These are phyloP conservation scores for Drosophila setifemur DNA, from an alignment of 1,140 invertebrate genomes.

Conservation along the genomic window DNA sequence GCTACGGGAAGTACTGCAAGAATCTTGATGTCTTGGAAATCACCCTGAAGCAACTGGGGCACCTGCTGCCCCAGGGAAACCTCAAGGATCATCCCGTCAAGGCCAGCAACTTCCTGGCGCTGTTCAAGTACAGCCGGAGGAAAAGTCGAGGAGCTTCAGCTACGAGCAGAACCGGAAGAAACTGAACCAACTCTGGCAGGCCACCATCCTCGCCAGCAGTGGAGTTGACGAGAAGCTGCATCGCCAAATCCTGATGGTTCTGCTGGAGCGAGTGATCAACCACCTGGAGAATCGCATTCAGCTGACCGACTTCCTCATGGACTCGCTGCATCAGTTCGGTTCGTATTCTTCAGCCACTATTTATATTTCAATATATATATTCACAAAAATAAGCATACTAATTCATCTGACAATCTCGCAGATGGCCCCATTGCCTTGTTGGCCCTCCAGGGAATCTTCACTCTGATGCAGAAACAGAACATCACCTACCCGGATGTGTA, in stretches of 20 bases:
- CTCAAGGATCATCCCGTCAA: slow-evolving; percentile 18
- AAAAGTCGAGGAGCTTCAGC: slow-evolving; percentile 61
- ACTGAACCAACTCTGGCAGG: slow-evolving; percentile 88
- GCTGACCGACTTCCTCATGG: slow-evolving; percentile 96
- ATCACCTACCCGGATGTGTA: slow-evolving; percentile 98
- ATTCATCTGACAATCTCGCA: slow-evolving; percentile 60
- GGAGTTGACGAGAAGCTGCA: slow-evolving; percentile 87
- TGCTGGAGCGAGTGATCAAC: slow-evolving; percentile 92
- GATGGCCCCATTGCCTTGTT: slow-evolving; percentile 94
- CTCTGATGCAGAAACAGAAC: slow-evolving; percentile 95
- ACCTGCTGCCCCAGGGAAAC: slow-evolving; percentile 71
- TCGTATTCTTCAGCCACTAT: slow-evolving; percentile 49
- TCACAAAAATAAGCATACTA: too few species aligned
- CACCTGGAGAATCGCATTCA: slow-evolving; percentile 91
- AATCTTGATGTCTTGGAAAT: slow-evolving; percentile 87
- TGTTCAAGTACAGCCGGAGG: slow-evolving; percentile 84
- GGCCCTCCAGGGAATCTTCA: slow-evolving; percentile 96
- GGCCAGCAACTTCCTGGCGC: slow-evolving; percentile 87
- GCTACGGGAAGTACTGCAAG: slow-evolving; percentile 86
- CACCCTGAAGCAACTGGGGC: slow-evolving; percentile 84
- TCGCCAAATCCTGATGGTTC: slow-evolving; percentile 89
- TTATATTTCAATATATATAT: too few species aligned
- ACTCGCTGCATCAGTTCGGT: slow-evolving; percentile 91
- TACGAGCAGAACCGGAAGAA: slow-evolving; percentile 80
- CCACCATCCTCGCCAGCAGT: slow-evolving; percentile 86